Evolutionary conservation across 2,797 vertebrate species (phyloP).

Genomic region (Acrossocheilus wenchowensis): DNA sequence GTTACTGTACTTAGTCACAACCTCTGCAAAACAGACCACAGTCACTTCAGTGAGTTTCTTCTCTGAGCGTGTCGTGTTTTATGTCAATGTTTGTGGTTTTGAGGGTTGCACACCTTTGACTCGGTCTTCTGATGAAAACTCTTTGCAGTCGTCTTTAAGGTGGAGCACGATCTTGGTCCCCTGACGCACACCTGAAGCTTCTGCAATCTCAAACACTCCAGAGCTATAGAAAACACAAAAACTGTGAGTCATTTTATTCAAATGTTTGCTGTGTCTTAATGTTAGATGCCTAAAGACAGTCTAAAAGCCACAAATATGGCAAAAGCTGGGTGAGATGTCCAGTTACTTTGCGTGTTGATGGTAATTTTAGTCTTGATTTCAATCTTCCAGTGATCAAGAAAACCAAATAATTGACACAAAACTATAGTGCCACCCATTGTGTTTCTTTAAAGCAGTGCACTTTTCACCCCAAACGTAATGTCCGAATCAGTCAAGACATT

Average conservation of each 20-base stretch:
- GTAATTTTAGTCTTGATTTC: background rate
- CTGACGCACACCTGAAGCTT: conserved; percentile 88
- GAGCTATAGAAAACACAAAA: conserved; percentile 76
- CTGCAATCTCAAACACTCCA: conserved; percentile 91
- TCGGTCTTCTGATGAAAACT: conserved; percentile 89
- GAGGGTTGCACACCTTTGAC: conserved; percentile 82
- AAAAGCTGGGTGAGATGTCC: background rate
- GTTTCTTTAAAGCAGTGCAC: background rate
- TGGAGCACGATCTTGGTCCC: conserved; percentile 95
- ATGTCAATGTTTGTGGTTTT: background rate
- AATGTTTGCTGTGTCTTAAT: background rate
- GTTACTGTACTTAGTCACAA: conserved; percentile 97
- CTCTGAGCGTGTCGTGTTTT: background rate
- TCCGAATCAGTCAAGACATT: background rate
- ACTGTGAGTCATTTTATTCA: background rate
- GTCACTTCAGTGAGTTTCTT: background rate
- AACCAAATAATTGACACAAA: background rate
- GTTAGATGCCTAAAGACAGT: background rate
- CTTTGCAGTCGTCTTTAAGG: conserved; percentile 91
- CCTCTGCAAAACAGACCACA: conserved; percentile 77
- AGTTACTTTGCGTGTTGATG: background rate
- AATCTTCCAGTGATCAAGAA: background rate
- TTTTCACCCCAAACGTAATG: background rate
- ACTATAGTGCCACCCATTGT: background rate
- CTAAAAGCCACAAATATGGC: background rate